These are phyloP conservation scores for Sapayoa aenigma DNA, from an alignment of 2,113 vertebrate genomes.

Conservation along the genomic window DNA sequence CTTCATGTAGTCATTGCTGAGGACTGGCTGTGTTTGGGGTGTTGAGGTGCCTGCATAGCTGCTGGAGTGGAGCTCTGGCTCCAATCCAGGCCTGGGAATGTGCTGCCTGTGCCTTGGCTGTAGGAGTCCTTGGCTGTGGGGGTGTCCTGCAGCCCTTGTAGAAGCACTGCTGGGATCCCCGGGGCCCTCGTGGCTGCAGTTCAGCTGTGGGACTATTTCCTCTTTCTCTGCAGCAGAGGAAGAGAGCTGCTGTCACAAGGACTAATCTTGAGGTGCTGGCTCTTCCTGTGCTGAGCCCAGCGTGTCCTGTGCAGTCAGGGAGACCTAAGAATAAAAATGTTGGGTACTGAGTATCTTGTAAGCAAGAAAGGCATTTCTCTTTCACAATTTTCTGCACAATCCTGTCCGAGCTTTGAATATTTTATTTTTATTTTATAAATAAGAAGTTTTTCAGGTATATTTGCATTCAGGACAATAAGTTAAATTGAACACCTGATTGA, in stretches of 20 bases:
- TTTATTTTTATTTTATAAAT: no score
- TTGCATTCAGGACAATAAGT: neutral
- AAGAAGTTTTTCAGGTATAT: neutral
- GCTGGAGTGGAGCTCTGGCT: neutral
- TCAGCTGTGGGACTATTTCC: slow-evolving; percentile 9
- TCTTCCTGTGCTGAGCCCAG: slow-evolving; percentile 44
- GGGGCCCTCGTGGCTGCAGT: neutral
- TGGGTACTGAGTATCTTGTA: neutral
- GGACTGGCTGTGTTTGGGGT: neutral
- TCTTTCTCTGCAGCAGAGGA: slow-evolving; percentile 31
- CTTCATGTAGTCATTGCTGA: fast-evolving
- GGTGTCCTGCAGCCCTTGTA: neutral
- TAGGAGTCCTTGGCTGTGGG: neutral
- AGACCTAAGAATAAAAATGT: slow-evolving; percentile 12
- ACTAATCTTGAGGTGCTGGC: slow-evolving; percentile 47
- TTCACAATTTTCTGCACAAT: neutral
- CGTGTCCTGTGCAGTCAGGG: slow-evolving; percentile 35
- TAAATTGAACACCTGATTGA: neutral
- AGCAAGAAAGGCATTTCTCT: neutral
- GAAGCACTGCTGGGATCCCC: neutral
- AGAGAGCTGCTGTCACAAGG: slow-evolving; percentile 50
- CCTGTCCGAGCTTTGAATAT: neutral
- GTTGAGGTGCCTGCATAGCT: neutral
- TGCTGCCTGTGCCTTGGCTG: neutral
- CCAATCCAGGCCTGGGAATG: neutral